A percentile compares a stretch with the other conserved stretches of the same genome.
These are phyloP conservation scores for Drosophila mimica DNA, from an alignment of 2,888 invertebrate genomes.

Conservation along the genomic window DNA sequence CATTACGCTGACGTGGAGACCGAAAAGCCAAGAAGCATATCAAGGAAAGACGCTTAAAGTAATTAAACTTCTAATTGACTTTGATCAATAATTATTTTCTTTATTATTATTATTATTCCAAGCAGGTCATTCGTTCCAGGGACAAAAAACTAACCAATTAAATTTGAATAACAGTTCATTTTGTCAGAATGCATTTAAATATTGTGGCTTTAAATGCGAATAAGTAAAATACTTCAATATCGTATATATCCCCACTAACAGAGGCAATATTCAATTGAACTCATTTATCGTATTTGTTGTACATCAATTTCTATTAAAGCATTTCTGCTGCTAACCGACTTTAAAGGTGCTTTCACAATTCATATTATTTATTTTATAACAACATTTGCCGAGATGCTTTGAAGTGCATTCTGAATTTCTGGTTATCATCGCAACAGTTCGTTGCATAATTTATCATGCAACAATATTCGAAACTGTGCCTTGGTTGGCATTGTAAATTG, in stretches of 20 bases:
- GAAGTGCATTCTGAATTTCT: neutral
- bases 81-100: neutral
- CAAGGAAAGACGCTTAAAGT: neutral
- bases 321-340: no score
- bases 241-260: no score
- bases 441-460: neutral
- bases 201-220: neutral
- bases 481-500: slow-evolving; percentile 17
- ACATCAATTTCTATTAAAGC: neutral
- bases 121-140: neutral
- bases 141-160: neutral
- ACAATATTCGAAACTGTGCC: neutral
- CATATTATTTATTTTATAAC: neutral
- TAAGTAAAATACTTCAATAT: neutral
- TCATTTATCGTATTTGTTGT: neutral
- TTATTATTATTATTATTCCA: no score
- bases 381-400: neutral
- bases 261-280: neutral
- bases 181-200: neutral
- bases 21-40: neutral
- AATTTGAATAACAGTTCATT: neutral
- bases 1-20: neutral
- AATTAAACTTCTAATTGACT: neutral
- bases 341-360: neutral
- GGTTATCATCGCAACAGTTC: neutral